These are phyloP conservation scores for Epirrhoe tristata DNA, from an alignment of 2,888 invertebrate genomes.

Conservation along the genomic window DNA sequence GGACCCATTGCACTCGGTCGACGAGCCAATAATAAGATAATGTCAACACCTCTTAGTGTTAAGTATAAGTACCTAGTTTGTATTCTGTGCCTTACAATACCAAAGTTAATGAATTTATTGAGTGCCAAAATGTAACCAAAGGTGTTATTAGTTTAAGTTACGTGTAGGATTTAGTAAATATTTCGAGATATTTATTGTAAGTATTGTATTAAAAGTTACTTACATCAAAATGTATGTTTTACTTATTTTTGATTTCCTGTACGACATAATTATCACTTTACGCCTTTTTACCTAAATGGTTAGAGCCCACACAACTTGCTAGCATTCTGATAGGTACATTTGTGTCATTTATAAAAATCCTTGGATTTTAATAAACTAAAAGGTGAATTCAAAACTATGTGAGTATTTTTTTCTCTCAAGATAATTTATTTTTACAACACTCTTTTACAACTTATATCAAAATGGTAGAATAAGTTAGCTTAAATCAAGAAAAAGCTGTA, in stretches of 20 bases:
- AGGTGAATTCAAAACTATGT: not conserved
- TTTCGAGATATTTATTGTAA: constrained; percentile 66
- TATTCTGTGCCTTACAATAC: constrained; percentile 15
- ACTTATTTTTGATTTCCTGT: not conserved
- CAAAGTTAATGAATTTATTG: constrained; percentile 1
- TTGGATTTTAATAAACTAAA: not conserved
- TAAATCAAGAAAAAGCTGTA: constrained; percentile 73
- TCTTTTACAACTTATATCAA: constrained; percentile 13
- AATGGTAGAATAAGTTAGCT: constrained; percentile 32
- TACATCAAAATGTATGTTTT: constrained; percentile 9
- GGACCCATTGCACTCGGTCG: too few relatives aligned
- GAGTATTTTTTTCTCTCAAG: not conserved
- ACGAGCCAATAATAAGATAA: too few relatives aligned
- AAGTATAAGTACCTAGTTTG: not conserved
- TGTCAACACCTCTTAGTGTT: too few relatives aligned
- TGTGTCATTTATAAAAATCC: not conserved
- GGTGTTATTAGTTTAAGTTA: constrained; percentile 25
- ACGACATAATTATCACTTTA: not conserved
- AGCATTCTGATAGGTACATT: too few relatives aligned
- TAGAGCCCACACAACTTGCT: too few relatives aligned
- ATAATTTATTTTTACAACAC: constrained; percentile 33
- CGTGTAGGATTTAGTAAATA: constrained; percentile 52
- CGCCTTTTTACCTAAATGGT: too few relatives aligned
- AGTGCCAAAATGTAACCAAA: constrained; percentile 31
- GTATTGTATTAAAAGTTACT: constrained; percentile 55